These are phyloP conservation scores for Nyctereutes procyonoides DNA, from an alignment of 2,113 vertebrate genomes.

Conservation along the genomic window DNA sequence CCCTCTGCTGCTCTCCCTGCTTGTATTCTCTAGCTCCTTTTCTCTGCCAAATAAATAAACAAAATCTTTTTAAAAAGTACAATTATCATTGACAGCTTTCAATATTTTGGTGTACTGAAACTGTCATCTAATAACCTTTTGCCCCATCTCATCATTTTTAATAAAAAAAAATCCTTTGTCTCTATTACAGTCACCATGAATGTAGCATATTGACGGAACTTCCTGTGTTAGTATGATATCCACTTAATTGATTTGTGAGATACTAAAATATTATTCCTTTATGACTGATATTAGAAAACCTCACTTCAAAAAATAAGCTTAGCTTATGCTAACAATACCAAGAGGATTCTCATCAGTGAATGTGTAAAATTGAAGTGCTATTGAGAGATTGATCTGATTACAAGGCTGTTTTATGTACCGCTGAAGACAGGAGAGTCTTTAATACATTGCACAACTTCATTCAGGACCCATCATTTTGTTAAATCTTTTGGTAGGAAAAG, in stretches of 20 bases:
- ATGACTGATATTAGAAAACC: neutral
- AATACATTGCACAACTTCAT: neutral
- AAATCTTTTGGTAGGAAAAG: neutral
- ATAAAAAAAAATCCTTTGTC: neutral
- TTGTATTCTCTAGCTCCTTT: too few relatives aligned
- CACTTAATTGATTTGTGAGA: neutral
- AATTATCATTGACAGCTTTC: neutral
- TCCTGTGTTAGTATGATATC: neutral
- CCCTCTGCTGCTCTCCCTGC: too few relatives aligned
- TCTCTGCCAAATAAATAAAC: too few relatives aligned
- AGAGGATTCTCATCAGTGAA: neutral
- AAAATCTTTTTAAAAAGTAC: neutral
- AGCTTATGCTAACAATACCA: neutral
- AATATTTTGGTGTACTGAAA: neutral
- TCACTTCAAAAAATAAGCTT: conserved; percentile 18
- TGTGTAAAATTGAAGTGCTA: neutral
- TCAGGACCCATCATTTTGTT: neutral
- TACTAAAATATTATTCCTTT: neutral
- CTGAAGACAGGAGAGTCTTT: neutral
- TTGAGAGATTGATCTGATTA: neutral
- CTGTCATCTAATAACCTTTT: neutral
- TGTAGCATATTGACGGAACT: neutral
- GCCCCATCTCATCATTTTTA: neutral
- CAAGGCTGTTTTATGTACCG: neutral
- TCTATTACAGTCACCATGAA: neutral